A percentile compares a stretch with the other conserved stretches of the same genome.
These are phyloP conservation scores for Rhamphomyia laevipes DNA, from an alignment of 2,888 invertebrate species.

Conservation along the genomic window DNA sequence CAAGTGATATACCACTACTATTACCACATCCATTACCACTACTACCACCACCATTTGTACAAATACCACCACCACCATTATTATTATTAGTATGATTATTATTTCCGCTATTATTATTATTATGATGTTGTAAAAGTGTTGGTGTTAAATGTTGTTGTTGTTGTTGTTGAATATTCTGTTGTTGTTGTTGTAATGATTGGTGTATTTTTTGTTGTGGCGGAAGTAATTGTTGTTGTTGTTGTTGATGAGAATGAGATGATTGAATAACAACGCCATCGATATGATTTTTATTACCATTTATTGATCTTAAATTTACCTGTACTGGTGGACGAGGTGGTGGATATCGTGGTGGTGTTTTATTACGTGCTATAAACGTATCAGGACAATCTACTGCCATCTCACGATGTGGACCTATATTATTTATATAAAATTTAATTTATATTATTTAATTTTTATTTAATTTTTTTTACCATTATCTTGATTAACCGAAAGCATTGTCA, in stretches of 20 bases:
- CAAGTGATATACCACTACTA: conserved; percentile 17
- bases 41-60: conserved; percentile 15
- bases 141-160: conserved; percentile 6
- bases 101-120: conserved; percentile 11
- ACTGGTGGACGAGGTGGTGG: conserved; percentile 62
- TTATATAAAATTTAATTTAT: not conserved
- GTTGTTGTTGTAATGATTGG: conserved; percentile 11
- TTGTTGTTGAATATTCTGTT: conserved; percentile 5
- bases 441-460: conserved; percentile 1
- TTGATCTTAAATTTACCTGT: conserved; percentile 38
- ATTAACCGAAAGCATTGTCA: conserved; percentile 59
- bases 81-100: no score
- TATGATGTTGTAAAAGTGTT: conserved; percentile 8
- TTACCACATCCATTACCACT: conserved; percentile 9
- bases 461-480: conserved; percentile 46
- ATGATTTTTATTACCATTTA: not conserved
- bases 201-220: conserved; percentile 11
- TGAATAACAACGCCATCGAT: conserved; percentile 1
- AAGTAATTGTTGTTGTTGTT: conserved; percentile 16
- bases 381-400: conserved; percentile 99
- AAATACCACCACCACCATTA: no score
- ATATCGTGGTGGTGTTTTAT: conserved; percentile 85
- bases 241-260: conserved; percentile 12
- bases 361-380: conserved; percentile 80
- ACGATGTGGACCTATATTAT: conserved; percentile 73